Conservation (phyloP, 2,113 vertebrate genomes). For the Esox niger region DNA sequence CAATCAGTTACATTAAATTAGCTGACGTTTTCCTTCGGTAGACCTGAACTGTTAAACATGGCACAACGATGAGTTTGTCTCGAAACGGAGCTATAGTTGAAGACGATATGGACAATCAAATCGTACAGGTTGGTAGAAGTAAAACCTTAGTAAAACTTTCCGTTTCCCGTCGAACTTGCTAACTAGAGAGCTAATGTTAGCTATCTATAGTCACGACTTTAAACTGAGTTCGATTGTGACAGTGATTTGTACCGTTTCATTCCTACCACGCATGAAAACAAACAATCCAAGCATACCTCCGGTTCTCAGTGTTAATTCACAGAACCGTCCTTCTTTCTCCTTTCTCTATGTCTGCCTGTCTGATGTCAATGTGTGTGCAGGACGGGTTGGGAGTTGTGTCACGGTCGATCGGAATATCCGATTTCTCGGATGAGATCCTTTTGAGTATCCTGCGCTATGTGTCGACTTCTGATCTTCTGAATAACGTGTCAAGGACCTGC, state of each 20-base stretch:
- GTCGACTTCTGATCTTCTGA: constrained; percentile 84
- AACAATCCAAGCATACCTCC: no score
- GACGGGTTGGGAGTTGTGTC: constrained; percentile 54
- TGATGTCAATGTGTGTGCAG: constrained; percentile 44
- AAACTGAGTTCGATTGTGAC: neutral
- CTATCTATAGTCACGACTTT: no score
- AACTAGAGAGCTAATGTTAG: no score
- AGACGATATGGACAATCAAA: constrained; percentile 55
- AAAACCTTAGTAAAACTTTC: neutral
- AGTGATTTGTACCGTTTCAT: neutral
- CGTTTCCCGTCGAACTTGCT: no score
- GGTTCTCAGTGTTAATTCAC: no score
- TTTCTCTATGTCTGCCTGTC: neutral
- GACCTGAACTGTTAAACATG: neutral
- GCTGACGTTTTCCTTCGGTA: neutral
- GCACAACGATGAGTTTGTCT: constrained; percentile 18
- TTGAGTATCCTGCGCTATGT: constrained; percentile 87
- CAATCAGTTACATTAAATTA: neutral
- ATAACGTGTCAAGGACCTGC: constrained; percentile 83
- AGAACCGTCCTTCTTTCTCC: no score
- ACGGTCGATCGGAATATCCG: constrained; percentile 76
- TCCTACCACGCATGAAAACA: neutral
- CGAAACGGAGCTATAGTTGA: constrained; percentile 5
- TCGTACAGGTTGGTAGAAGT: constrained; percentile 47
- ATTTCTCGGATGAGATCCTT: constrained; percentile 93